phyloP scores from a whole-genome alignment of 2,888 invertebrate genomes.

The Temnothorax ravouxi region DNA sequence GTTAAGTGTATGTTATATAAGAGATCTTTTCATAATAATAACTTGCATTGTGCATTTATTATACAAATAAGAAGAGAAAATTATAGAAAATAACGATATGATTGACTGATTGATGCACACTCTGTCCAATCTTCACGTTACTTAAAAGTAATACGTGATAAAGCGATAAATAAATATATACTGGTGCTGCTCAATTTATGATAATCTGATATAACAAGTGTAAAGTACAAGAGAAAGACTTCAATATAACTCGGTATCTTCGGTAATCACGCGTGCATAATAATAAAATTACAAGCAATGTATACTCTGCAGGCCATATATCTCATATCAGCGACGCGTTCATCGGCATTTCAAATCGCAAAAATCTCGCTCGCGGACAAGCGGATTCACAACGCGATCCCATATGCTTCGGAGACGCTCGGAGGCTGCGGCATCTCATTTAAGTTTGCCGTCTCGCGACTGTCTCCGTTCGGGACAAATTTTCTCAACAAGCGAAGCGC shows the following conservation, averaged over 20 bases:
- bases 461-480: background rate
- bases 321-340: too few relatives aligned
- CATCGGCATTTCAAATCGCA: conserved; percentile 7
- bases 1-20: too few relatives aligned
- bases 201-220: background rate
- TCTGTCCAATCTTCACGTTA: background rate
- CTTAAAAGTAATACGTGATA: background rate
- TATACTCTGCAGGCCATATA: background rate
- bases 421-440: background rate
- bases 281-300: background rate
- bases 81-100: background rate
- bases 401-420: background rate
- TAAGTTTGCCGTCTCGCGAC: background rate
- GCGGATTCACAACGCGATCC: background rate
- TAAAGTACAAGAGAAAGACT: background rate
- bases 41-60: background rate
- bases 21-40: background rate
- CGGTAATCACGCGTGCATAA: conserved; percentile 6
- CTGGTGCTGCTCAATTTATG: background rate
- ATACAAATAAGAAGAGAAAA: background rate
- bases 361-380: background rate
- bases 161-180: background rate
- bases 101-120: background rate
- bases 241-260: background rate
- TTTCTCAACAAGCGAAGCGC: background rate